These are phyloP conservation scores for Clytia hemisphaerica DNA, from an alignment of 30 jellyfish, hydroid and myxozoan species.

Conservation along the genomic window DNA sequence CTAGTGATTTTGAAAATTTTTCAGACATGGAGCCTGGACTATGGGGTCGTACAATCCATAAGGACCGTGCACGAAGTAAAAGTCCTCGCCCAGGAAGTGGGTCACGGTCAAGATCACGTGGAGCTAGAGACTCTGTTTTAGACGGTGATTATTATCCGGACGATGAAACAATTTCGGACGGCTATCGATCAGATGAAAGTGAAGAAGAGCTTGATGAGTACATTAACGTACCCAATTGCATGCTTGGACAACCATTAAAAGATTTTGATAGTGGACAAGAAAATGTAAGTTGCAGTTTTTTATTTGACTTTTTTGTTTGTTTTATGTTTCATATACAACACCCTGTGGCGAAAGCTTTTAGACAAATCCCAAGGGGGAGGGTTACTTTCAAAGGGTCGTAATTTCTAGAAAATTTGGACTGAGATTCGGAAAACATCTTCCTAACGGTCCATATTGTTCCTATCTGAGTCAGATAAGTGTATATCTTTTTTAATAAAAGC, in stretches of 20 bases:
- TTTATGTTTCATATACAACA: too few species aligned
- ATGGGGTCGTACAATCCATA: constrained; percentile 27
- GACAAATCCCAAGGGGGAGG: too few species aligned
- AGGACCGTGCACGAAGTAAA: constrained; percentile 39
- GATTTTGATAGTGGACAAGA: constrained; percentile 91
- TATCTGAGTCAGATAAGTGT: too few species aligned
- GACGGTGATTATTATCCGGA: constrained; percentile 9
- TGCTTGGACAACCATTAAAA: constrained; percentile 93
- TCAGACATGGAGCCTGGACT: constrained; percentile 34
- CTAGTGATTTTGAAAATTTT: not conserved
- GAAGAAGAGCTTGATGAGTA: constrained; percentile 52
- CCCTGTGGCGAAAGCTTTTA: too few species aligned
- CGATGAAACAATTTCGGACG: not conserved
- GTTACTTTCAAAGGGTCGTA: too few species aligned
- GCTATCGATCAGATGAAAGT: not conserved
- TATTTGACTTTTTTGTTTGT: too few species aligned
- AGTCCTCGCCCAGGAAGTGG: constrained; percentile 32
- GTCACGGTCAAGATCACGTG: constrained; percentile 38
- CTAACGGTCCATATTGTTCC: too few species aligned
- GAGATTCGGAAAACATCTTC: too few species aligned
- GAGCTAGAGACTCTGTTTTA: constrained; percentile 1
- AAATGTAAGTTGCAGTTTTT: constrained; percentile 84
- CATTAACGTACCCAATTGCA: constrained; percentile 78
- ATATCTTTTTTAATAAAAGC: too few species aligned
- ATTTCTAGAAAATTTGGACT: too few species aligned